Evolutionary conservation across 2,888 invertebrate genomes (phyloP), one percentile per base, ranked within the genome.

Genomic region (Lutraria lutraria): DNA sequence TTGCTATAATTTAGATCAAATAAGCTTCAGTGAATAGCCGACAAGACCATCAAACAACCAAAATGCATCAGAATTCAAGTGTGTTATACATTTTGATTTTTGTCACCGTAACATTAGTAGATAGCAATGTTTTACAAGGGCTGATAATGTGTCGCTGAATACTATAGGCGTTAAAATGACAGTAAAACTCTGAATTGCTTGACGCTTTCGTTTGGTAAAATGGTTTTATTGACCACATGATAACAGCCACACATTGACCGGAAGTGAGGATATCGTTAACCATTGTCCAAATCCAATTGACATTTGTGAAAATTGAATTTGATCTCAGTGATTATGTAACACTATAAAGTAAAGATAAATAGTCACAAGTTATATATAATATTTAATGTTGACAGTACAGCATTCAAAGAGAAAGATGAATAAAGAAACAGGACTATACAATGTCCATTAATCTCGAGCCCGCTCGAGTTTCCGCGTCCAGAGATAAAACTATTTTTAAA

Each of bases 171-270:
- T 76, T 83, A 80, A 83, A 63, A 60, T 25, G 31, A 19, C 63
- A 79, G 87, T 87, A 83, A 79, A 85, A 85, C 25, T 76, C 53
- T 56, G 85, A 85, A 85, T 43, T 34, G 68, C 72, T 82, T 81
- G n/a, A 85, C 85, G 29, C 68, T 72, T 81, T 88, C 81, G 76
- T 68, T 82, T 82, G 43, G 25, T 80, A 13, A 80, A 86, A 81
- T 85, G 72, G 87, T 87, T 89, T 87, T 89, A 89, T 89, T 89
- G 85, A 82, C 76, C 84, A 56, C 29, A 81, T 87, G 85, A 87
- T 85, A 89, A 85, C 60, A 54, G 21, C 15, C 56, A 72, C 63
- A 85, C 52, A 72, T 25, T 19, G 25, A 60, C 81, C 56, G 87
- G 87, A 87, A 85, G 82, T 87, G 31, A 68, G 52, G 31, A 34